A percentile compares a stretch with the other conserved stretches of the same genome.
Conservation (phyloP, 30 jellyfish, hydroid and myxozoan species). For the Catostylus mosaicus region DNA sequence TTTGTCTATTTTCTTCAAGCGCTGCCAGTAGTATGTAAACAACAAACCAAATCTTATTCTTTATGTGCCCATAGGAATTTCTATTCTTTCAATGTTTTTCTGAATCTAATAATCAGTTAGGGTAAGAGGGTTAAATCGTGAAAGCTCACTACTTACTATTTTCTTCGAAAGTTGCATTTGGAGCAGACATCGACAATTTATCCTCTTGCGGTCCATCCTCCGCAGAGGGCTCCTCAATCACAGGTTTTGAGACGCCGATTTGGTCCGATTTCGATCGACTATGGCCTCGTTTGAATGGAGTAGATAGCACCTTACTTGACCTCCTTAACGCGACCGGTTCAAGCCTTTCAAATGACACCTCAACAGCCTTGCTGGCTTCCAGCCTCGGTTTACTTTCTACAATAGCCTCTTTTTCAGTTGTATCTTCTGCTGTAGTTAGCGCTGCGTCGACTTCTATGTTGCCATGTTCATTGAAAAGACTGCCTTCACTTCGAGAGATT, state of each 20-base stretch:
- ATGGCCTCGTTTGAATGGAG: constrained; percentile 86
- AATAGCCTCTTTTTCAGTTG: constrained; percentile 15
- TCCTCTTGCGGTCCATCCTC: constrained; percentile 45
- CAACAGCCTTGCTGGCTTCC: neutral
- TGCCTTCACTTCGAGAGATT: constrained; percentile 84
- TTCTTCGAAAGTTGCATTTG: constrained; percentile 56
- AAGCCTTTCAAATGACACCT: constrained; percentile 11
- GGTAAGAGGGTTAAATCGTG: too few species aligned
- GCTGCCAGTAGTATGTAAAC: too few species aligned
- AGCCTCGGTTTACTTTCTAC: neutral
- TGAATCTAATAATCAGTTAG: too few species aligned
- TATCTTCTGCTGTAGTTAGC: neutral
- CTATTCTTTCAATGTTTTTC: too few species aligned
- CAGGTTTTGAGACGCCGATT: constrained; percentile 54
- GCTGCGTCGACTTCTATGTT: constrained; percentile 8
- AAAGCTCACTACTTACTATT: constrained; percentile 28
- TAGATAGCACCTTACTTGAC: constrained; percentile 46
- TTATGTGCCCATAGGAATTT: too few species aligned
- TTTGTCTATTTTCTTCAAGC: too few species aligned
- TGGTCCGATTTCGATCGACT: constrained; percentile 96
- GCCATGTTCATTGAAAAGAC: constrained; percentile 72
- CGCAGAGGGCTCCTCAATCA: constrained; percentile 24
- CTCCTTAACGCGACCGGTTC: constrained; percentile 12
- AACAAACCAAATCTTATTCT: too few species aligned
- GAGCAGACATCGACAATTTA: constrained; percentile 71